Percentiles rank a stretch among this genome's conserved stretches.
Evolutionary conservation across 2,113 vertebrate species (phyloP).

Genomic region (Mesocricetus auratus): DNA sequence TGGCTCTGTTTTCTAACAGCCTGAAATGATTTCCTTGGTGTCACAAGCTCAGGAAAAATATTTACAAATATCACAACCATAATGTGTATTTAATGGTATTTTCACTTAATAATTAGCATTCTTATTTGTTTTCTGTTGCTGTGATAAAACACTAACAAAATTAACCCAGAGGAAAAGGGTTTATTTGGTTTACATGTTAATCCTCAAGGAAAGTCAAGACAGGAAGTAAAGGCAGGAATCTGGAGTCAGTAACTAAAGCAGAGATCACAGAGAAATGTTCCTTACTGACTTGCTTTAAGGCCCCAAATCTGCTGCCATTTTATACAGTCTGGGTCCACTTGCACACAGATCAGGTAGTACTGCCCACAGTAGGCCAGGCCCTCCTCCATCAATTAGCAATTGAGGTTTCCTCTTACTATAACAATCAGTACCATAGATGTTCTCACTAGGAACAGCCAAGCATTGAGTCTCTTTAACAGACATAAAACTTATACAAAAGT

Average conservation of each 20-base stretch:
- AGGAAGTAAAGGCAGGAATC: not conserved
- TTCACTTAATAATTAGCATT: constrained; percentile 21
- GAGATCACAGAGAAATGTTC: not conserved
- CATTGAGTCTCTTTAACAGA: not conserved
- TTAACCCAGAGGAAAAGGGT: not conserved
- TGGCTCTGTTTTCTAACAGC: not conserved
- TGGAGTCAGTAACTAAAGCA: not conserved
- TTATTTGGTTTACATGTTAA: not conserved
- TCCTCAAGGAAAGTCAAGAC: not conserved
- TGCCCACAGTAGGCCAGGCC: not conserved
- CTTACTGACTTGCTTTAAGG: not conserved
- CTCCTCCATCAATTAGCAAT: not conserved
- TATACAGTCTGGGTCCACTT: not conserved
- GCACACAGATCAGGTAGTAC: not conserved
- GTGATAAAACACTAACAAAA: not conserved
- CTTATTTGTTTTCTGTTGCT: not conserved
- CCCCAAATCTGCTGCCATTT: not conserved
- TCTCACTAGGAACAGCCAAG: not conserved
- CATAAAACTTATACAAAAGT: not conserved
- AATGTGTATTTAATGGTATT: constrained; percentile 37
- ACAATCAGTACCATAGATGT: not conserved
- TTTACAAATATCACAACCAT: not conserved
- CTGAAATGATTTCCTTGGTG: not conserved
- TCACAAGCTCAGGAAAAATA: not conserved
- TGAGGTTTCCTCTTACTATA: not conserved